phyloP scores from a whole-genome alignment of 2,888 invertebrate genomes.

The Odontomyia ornata region DNA sequence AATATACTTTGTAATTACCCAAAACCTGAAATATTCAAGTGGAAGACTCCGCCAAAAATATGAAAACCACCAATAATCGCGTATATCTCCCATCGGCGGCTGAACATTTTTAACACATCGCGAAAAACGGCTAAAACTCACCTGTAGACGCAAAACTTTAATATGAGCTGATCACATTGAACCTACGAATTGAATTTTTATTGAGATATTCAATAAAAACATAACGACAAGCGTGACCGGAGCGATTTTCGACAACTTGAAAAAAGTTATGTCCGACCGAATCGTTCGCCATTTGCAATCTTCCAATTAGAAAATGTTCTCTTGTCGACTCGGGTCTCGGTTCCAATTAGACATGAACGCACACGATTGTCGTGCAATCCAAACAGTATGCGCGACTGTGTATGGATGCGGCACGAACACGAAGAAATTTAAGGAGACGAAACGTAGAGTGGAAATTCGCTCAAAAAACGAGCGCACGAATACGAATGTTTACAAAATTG shows the following conservation, averaged over 20 bases:
- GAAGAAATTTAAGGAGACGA: too few species aligned
- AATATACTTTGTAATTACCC: too few species aligned
- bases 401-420: background rate
- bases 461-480: background rate
- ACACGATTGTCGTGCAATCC: conserved; percentile 19
- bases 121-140: conserved; percentile 52
- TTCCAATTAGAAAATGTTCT: conserved; percentile 37
- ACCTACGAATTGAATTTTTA: conserved; percentile 54
- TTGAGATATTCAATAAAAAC: conserved; percentile 54
- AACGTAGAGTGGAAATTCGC: background rate
- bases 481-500: conserved; percentile 32
- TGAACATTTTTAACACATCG: conserved; percentile 13
- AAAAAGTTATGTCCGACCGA: conserved; percentile 55
- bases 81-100: background rate
- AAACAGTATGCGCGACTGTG: background rate
- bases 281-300: conserved; percentile 58
- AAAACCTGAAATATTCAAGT: too few species aligned
- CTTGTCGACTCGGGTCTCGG: conserved; percentile 5
- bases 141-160: conserved; percentile 54
- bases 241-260: conserved; percentile 54
- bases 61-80: background rate
- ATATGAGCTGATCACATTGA: conserved; percentile 53
- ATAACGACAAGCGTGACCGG: conserved; percentile 53
- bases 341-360: conserved; percentile 35
- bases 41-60: background rate